phyloP scores from a whole-genome alignment of 2,888 invertebrate species.

The Entomobrya multifasciata region DNA sequence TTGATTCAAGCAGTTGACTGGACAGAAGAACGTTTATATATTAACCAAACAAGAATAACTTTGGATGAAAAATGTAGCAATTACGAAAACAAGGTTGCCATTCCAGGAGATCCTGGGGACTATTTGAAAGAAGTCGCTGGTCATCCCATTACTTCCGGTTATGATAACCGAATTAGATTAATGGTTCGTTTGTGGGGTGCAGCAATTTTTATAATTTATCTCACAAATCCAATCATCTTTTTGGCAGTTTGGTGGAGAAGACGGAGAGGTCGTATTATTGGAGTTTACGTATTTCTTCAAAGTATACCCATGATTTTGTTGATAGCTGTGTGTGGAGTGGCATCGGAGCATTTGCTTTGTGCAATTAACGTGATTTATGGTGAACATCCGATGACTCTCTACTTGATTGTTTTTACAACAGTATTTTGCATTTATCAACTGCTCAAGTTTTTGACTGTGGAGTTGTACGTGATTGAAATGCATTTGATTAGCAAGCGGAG shows the following conservation, averaged over 20 bases:
- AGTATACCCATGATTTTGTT: neutral
- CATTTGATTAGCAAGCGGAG: constrained; percentile 22
- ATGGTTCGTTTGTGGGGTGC: constrained; percentile 4
- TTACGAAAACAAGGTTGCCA: neutral
- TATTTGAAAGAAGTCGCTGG: constrained; percentile 56
- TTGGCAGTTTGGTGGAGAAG: constrained; percentile 47
- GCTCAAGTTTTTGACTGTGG: neutral
- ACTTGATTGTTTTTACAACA: neutral
- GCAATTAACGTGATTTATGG: constrained; percentile 36
- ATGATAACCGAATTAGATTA: neutral
- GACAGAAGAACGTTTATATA: neutral
- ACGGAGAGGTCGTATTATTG: neutral
- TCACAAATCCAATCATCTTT: constrained; percentile 1
- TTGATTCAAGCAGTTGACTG: constrained; percentile 5
- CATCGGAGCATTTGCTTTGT: neutral
- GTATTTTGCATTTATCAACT: constrained; percentile 18
- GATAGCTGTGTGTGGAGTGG: neutral
- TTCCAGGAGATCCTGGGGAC: constrained; percentile 53
- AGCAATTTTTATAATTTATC: constrained; percentile 9
- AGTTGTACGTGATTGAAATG: constrained; percentile 37
- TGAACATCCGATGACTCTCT: neutral
- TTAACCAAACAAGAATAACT: constrained; percentile 10
- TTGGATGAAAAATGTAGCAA: constrained; percentile 42
- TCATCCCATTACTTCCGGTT: constrained; percentile 15
- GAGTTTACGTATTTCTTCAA: constrained; percentile 8